Percentiles rank a stretch among this genome's conserved stretches.
phyloP scores from a whole-genome alignment of 2,113 vertebrate species.

The Microtus pennsylvanicus region DNA sequence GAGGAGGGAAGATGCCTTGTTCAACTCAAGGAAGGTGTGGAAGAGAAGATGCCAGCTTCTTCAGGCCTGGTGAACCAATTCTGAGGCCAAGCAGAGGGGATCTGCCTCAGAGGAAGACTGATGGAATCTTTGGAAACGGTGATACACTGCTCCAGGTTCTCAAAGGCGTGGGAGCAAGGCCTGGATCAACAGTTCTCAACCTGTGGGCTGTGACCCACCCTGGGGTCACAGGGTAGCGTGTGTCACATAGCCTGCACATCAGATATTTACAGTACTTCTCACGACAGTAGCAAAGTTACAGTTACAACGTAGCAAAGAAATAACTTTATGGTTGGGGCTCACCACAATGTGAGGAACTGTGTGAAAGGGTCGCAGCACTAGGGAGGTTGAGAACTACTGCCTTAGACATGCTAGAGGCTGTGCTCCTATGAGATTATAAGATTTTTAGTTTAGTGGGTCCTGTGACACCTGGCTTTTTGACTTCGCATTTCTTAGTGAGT shows the following conservation, averaged over 20 bases:
- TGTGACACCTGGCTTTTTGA: neutral
- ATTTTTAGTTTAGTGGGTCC: neutral
- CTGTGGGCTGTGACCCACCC: neutral
- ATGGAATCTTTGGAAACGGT: neutral
- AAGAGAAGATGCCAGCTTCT: neutral
- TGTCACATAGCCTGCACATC: neutral
- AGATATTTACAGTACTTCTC: neutral
- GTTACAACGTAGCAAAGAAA: neutral
- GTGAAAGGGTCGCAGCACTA: fast-evolving
- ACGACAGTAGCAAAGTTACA: neutral
- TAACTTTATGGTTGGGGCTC: too few relatives aligned
- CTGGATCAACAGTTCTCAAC: neutral
- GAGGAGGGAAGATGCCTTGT: constrained; percentile 30
- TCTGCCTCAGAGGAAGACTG: too few relatives aligned
- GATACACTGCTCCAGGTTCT: neutral
- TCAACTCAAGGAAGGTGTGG: neutral
- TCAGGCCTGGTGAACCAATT: neutral
- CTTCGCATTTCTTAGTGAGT: neutral
- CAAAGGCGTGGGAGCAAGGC: neutral
- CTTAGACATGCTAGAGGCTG: neutral
- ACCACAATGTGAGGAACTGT: too few relatives aligned
- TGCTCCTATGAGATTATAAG: neutral
- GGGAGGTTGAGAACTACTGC: neutral
- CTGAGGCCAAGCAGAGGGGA: neutral
- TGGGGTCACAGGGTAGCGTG: too few relatives aligned